Evolutionary conservation across 2,888 invertebrate genomes (phyloP).

Genomic region (Drosophila putrida): DNA sequence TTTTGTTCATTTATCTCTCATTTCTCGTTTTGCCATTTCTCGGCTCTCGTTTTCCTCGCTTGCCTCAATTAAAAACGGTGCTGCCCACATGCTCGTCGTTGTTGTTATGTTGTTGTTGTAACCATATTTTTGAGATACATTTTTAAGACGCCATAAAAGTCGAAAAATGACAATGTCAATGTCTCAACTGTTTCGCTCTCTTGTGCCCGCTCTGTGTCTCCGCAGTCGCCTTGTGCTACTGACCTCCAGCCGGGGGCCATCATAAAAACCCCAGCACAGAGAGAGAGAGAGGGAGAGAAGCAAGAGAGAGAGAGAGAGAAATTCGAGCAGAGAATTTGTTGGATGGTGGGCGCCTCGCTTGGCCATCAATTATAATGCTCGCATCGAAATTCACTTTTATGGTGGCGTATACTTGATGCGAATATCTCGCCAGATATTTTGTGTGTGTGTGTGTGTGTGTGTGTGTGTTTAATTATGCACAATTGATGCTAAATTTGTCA

Average conservation of each 20-base stretch:
- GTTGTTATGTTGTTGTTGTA: conserved; percentile 36
- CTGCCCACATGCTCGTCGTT: conserved; percentile 52
- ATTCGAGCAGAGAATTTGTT: conserved; percentile 10
- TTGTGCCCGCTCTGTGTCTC: conserved; percentile 5
- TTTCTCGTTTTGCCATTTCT: conserved; percentile 34
- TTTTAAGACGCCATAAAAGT: conserved; percentile 81
- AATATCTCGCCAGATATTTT: conserved; percentile 43
- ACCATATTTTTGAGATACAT: conserved; percentile 66
- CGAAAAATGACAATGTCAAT: conserved; percentile 79
- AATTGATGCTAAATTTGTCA: conserved; percentile 73
- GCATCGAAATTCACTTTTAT: conserved; percentile 61
- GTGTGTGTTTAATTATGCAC: conserved; percentile 73
- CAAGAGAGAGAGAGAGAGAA: conserved; percentile 13
- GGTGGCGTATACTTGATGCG: conserved; percentile 73
- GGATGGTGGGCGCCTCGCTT: conserved; percentile 34
- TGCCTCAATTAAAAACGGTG: conserved; percentile 57
- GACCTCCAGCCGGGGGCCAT: conserved; percentile 65
- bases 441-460: too few relatives aligned
- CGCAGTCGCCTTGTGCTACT: conserved; percentile 64
- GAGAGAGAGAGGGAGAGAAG: neutral
- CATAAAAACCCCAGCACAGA: conserved; percentile 30
- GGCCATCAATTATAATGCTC: conserved; percentile 67
- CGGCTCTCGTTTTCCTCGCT: conserved; percentile 40
- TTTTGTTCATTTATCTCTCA: conserved; percentile 17
- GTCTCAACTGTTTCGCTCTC: conserved; percentile 49